Percentiles rank a stretch among this genome's conserved stretches.
Conservation (phyloP, 2,797 vertebrate species). For the Tragopan temminckii region DNA sequence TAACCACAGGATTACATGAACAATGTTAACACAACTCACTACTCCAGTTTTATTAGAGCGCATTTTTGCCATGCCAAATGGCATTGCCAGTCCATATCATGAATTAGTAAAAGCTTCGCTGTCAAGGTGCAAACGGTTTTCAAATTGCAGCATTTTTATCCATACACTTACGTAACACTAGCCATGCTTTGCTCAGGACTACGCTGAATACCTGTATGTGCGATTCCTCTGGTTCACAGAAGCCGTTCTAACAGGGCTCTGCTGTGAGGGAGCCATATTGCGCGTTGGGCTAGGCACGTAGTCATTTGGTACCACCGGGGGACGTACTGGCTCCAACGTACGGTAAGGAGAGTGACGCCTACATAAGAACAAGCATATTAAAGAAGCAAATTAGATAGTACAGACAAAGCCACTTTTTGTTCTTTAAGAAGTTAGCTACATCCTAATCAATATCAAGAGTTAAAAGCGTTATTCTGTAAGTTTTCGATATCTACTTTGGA, state of each 20-base stretch:
- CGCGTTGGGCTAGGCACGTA: conserved; percentile 98
- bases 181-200: conserved; percentile 42
- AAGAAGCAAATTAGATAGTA: conserved; percentile 16
- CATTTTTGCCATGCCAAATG: background rate
- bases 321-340: conserved; percentile 98
- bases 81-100: background rate
- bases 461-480: rapidly evolving
- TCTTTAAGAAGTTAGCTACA: background rate
- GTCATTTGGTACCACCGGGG: conserved; percentile 99
- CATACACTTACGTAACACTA: conserved; percentile 35
- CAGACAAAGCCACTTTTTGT: background rate
- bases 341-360: conserved; percentile 99
- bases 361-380: conserved; percentile 78
- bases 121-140: background rate
- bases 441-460: rapidly evolving
- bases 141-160: background rate
- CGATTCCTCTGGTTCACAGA: conserved; percentile 99
- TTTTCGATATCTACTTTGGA: background rate
- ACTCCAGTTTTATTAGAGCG: background rate
- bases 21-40: background rate
- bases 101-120: background rate
- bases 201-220: conserved; percentile 96
- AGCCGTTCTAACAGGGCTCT: conserved; percentile 97
- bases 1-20: background rate
- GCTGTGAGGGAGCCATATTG: conserved; percentile 92